These are phyloP conservation scores for Salminus brasiliensis DNA, from an alignment of 2,113 vertebrate species.

Conservation along the genomic window DNA sequence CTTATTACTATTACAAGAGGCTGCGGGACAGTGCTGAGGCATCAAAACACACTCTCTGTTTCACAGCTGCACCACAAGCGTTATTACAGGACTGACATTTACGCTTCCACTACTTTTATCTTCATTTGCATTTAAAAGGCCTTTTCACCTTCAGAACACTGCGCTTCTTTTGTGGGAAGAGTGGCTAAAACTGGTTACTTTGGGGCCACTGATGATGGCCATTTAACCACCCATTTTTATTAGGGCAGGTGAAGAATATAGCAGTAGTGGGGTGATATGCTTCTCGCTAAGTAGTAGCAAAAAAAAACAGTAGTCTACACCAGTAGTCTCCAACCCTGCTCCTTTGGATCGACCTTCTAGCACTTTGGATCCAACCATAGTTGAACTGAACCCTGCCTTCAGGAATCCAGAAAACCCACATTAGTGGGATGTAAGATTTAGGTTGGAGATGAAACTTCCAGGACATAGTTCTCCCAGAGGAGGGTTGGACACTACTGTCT, in stretches of 20 bases:
- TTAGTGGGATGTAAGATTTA: no score
- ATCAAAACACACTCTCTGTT: neutral
- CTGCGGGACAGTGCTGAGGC: neutral
- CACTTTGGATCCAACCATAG: no score
- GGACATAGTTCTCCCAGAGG: no score
- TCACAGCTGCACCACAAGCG: neutral
- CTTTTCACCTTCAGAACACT: conserved; percentile 7
- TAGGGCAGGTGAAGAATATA: neutral
- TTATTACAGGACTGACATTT: conserved; percentile 6
- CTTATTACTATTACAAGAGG: neutral
- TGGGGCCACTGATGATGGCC: no score
- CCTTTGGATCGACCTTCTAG: no score
- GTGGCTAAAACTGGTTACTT: neutral
- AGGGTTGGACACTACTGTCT: no score
- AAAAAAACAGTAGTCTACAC: no score
- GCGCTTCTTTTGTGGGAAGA: neutral
- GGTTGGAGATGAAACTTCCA: no score
- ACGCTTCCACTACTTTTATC: neutral
- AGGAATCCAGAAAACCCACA: no score
- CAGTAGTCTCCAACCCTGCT: no score
- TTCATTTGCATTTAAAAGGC: conserved; percentile 10
- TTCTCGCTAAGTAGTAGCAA: neutral
- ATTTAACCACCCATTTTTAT: neutral
- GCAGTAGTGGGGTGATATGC: neutral
- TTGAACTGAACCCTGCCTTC: no score